phyloP scores from a whole-genome alignment of 2,113 vertebrate genomes.

The Syngnathus floridae region DNA sequence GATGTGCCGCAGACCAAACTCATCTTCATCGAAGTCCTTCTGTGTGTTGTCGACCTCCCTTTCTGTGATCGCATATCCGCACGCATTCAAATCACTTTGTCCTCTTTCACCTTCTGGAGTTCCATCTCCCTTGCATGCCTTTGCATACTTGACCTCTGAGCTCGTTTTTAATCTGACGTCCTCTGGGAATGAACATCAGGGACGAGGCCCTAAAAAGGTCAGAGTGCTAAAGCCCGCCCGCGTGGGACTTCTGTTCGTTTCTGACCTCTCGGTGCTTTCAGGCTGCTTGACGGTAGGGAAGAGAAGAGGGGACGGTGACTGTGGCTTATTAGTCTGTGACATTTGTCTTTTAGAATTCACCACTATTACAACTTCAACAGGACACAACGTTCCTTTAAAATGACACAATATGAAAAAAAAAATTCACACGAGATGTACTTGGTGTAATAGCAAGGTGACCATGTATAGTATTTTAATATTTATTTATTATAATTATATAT shows the following conservation, averaged over 20 bases:
- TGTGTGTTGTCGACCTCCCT: constrained; percentile 27
- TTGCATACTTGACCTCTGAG: constrained; percentile 45
- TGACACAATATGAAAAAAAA: neutral
- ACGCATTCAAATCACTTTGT: constrained; percentile 48
- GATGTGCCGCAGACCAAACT: constrained; percentile 51
- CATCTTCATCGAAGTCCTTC: constrained; percentile 45
- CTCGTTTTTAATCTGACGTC: constrained; percentile 48
- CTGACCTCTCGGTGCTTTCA: constrained; percentile 42
- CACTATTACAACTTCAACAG: neutral
- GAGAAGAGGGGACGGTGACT: neutral
- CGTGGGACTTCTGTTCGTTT: constrained; percentile 43
- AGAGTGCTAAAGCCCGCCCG: constrained; percentile 42
- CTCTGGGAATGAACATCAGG: constrained; percentile 53
- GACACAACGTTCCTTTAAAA: neutral
- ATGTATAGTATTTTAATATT: too few relatives aligned
- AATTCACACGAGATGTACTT: neutral
- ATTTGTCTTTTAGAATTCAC: constrained; percentile 5
- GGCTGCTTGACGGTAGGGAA: constrained; percentile 22
- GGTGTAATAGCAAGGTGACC: neutral
- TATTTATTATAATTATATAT: too few relatives aligned
- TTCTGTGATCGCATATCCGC: constrained; percentile 11
- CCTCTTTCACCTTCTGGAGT: constrained; percentile 64
- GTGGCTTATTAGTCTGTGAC: constrained; percentile 5
- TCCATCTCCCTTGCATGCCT: constrained; percentile 28
- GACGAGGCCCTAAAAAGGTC: constrained; percentile 57